These are phyloP conservation scores for Paraescarpia echinospica DNA, from an alignment of 1,140 invertebrate species.

Conservation along the genomic window DNA sequence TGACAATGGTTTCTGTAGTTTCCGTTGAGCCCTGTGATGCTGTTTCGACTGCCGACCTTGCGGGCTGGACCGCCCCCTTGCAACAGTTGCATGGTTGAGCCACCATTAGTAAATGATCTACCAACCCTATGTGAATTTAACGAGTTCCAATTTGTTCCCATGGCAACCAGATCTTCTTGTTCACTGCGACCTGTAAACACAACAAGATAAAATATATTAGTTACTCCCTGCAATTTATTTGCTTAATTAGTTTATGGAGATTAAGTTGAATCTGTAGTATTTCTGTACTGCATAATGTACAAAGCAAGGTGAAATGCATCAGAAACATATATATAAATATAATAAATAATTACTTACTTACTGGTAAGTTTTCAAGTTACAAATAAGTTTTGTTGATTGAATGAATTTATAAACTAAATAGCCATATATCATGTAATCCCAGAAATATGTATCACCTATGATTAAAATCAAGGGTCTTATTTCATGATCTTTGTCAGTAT, in stretches of 20 bases:
- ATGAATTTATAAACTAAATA: neutral
- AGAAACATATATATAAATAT: neutral
- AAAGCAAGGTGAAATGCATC: neutral
- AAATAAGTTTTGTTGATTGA: neutral
- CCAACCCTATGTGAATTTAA: neutral
- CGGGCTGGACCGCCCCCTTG: neutral
- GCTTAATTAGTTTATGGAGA: neutral
- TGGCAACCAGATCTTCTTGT: neutral
- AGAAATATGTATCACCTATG: neutral
- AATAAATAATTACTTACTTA: too few species aligned
- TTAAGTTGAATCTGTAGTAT: neutral
- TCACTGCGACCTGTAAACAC: neutral
- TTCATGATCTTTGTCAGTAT: neutral
- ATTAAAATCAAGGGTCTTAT: neutral
- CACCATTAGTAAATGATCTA: neutral
- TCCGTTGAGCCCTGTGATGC: neutral
- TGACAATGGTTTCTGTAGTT: neutral
- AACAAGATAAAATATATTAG: neutral
- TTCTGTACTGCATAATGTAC: neutral
- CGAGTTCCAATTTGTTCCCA: neutral
- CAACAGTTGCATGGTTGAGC: neutral
- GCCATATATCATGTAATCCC: neutral
- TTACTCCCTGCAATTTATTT: neutral
- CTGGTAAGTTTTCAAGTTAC: neutral
- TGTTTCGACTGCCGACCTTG: neutral